Base-by-base conservation (phyloP, 2,797 vertebrate species). In the Diplodus puntazzo region DNA sequence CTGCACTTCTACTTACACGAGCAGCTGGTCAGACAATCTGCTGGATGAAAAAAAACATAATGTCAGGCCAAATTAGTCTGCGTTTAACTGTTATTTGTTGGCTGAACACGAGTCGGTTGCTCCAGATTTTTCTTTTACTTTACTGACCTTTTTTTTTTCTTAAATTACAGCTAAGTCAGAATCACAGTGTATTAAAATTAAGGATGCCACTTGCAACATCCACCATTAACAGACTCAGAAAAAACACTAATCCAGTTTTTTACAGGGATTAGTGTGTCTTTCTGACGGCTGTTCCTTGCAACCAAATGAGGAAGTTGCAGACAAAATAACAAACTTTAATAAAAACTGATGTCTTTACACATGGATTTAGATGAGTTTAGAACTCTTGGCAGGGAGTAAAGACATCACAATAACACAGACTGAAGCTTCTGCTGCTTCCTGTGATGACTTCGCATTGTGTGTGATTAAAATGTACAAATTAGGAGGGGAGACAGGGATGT, bases 21-120 rank as follows among this genome's bases (percentile, higher is more conserved):
- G 57, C 83, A 88, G 68, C 78, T 83, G 81, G 45, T 79, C 67
- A n/a, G 25, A 75, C 67, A 80, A 87, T 83, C 79, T 75, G 82
- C 82, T 68, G 43, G 12, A 80, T 75, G 48, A 57, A 53, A 73
- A 34, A 77, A 83, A 77, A 76, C 76, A 68, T 46, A 49, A 78
- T 30, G 64, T 81, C 62, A 17, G 49, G 54, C 23, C 64, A 70
- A 73, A 83, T 84, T 69, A 73, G 68, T 50, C 52, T 50, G 20
- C 1, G 4, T 60, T 80, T 45, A 72, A 52, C 39, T 58, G 25
- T 45, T 74, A 71, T 55, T 69, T 81, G 62, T 53, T 59, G 60
- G 30, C 45, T 79, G 30, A 65, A 34, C 18, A 66, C 5, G 65
- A 77, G 48, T 21, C 52, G 59, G 23, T 63, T 73, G 21, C 54